Base-by-base conservation (phyloP, 2,113 vertebrate genomes). In the Plecturocebus donacophilus region DNA sequence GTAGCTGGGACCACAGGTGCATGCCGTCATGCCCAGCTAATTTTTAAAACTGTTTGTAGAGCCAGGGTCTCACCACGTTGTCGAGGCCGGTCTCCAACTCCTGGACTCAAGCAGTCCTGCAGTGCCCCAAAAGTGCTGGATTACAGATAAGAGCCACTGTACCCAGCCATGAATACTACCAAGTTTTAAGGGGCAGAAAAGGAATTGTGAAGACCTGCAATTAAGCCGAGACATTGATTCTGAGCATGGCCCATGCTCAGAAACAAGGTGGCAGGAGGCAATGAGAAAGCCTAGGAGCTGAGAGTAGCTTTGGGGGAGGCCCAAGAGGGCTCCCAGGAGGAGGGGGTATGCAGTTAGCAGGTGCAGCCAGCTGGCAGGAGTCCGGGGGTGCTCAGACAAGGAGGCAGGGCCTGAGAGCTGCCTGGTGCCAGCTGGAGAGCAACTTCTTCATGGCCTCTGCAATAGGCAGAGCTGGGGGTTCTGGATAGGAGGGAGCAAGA, bases 271-370 rank as follows among this genome's bases (percentile, higher is more conserved):
- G 0, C 6, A 8, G 12, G 49, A 27, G 30, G 45, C 1, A 1
- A 16, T 12, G 8, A 45, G 52, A 30, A 40, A 6, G 5, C 21
- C n/a, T 42, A 4, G 42, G 40, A 30, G 61, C 38, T 0, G 0
- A 30, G 3, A 61, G 45, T 8, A 8, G 71, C 56, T 9, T 1
- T 14, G 27, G 5, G 1, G 0, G 4, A 64, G 91, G 52, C 52
- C 13, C 0, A 56, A 40, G 40, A 21, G 66, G 64, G 12, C 52
- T 5, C 40, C 20, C 4, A 11, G 88, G 76, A 58, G 42, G 17
- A 25, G 0, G 1, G 9, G 32, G 49, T 3, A 5, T 32, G 1
- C 8, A n/a, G 70, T 6, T 17, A n/a, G 66, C 32, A n/a, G 12
- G 27, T 2, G 25, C 4, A 14, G 87, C 91, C 1, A 23, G 38